These are phyloP conservation scores for Ennomos fuscantarius DNA, from an alignment of 2,888 invertebrate species.

Conservation along the genomic window DNA sequence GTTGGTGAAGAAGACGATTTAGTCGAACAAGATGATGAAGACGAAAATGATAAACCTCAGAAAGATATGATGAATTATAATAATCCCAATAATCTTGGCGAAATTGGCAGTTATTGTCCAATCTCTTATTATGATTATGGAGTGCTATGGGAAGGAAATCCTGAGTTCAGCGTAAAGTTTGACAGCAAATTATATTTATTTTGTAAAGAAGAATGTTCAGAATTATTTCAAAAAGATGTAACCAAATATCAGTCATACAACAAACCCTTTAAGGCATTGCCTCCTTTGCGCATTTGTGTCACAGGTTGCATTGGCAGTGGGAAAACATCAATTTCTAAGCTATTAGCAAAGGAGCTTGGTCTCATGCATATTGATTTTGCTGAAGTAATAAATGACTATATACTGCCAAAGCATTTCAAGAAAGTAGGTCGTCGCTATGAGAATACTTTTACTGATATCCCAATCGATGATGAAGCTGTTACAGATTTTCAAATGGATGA, in stretches of 20 bases:
- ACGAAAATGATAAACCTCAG: slow-evolving; percentile 34
- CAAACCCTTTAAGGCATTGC: slow-evolving; percentile 71
- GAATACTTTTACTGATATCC: slow-evolving; percentile 65
- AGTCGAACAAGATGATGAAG: slow-evolving; percentile 53
- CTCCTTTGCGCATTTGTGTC: slow-evolving; percentile 84
- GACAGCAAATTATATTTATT: slow-evolving; percentile 83
- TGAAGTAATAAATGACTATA: slow-evolving; percentile 60
- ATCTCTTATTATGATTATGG: slow-evolving; percentile 81
- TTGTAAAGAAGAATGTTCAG: slow-evolving; percentile 74
- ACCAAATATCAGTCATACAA: slow-evolving; percentile 74
- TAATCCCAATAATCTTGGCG: slow-evolving; percentile 77
- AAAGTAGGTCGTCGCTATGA: slow-evolving; percentile 74
- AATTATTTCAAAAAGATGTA: slow-evolving; percentile 79
- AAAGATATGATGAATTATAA: slow-evolving; percentile 61
- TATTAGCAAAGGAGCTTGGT: slow-evolving; percentile 83
- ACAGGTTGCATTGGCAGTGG: slow-evolving; percentile 84
- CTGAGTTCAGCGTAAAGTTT: slow-evolving; percentile 79
- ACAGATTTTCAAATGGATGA: slow-evolving; percentile 69
- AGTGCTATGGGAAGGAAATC: slow-evolving; percentile 86
- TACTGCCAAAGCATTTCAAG: slow-evolving; percentile 73
- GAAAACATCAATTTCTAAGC: slow-evolving; percentile 77
- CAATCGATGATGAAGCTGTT: slow-evolving; percentile 64
- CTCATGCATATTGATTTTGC: slow-evolving; percentile 80
- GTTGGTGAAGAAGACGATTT: slow-evolving; percentile 56
- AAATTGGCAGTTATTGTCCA: slow-evolving; percentile 86